Conservation (phyloP, 2,888 invertebrate species). For the Acrobasis repandana region DNA sequence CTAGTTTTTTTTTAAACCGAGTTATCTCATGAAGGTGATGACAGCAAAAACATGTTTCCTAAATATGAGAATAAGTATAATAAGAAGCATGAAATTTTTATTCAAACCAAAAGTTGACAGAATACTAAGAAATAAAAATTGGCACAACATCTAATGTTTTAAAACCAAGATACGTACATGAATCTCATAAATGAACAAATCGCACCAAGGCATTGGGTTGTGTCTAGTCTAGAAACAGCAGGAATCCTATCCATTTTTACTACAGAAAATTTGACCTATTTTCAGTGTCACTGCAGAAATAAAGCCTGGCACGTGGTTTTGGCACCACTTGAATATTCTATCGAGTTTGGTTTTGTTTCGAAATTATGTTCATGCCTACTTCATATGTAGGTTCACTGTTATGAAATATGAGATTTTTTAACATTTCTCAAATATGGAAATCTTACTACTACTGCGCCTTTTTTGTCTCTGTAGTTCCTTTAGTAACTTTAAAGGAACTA, state of each 20-base stretch:
- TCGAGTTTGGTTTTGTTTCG: constrained; percentile 1
- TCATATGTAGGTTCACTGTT: too few relatives aligned
- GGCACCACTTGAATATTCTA: constrained; percentile 15
- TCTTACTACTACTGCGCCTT: too few relatives aligned
- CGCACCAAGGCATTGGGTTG: background rate
- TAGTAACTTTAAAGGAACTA: too few relatives aligned
- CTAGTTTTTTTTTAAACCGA: too few relatives aligned
- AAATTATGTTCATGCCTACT: background rate
- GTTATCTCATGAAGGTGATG: too few relatives aligned
- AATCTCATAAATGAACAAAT: background rate
- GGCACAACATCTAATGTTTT: background rate
- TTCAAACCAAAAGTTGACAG: too few relatives aligned
- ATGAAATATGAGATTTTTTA: background rate
- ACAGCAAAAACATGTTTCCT: too few relatives aligned
- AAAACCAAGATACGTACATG: background rate
- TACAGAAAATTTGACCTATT: constrained; percentile 11
- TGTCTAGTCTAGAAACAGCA: constrained; percentile 1
- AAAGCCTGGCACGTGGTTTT: constrained; percentile 13
- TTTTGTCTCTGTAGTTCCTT: too few relatives aligned
- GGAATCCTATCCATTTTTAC: constrained; percentile 12
- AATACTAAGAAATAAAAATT: too few relatives aligned
- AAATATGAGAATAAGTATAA: too few relatives aligned
- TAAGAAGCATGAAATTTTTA: too few relatives aligned
- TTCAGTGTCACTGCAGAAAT: constrained; percentile 7
- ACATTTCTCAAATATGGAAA: too few relatives aligned